phyloP scores from a whole-genome alignment of 2,888 invertebrate species.

The Melanostoma mellinum region DNA sequence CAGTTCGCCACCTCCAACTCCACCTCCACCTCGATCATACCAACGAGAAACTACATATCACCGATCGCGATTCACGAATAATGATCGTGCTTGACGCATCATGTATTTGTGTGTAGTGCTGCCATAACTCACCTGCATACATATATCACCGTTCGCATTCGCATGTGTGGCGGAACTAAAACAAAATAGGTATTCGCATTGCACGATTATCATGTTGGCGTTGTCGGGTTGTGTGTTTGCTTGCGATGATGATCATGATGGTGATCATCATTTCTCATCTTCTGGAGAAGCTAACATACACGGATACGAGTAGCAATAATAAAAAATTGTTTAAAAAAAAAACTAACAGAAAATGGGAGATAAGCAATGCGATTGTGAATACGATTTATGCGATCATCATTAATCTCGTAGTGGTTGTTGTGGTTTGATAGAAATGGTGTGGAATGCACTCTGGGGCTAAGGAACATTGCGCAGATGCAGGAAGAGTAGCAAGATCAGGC shows the following conservation, averaged over 20 bases:
- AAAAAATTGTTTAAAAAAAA: background rate
- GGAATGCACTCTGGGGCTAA: slow-evolving; percentile 29
- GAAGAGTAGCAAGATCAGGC: too few species aligned
- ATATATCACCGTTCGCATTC: slow-evolving; percentile 58
- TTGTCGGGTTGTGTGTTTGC: slow-evolving; percentile 40
- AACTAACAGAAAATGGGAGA: background rate
- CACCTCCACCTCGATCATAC: background rate
- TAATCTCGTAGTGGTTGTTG: slow-evolving; percentile 58
- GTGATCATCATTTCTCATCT: slow-evolving; percentile 48
- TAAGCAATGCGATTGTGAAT: slow-evolving; percentile 63
- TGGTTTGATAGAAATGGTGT: slow-evolving; percentile 55
- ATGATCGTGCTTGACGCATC: slow-evolving; percentile 55
- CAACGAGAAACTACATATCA: background rate
- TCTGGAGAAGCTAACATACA: slow-evolving; percentile 14
- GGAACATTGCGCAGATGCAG: too few species aligned
- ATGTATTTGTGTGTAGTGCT: slow-evolving; percentile 46
- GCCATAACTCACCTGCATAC: slow-evolving; percentile 46
- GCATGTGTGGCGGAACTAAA: slow-evolving; percentile 66
- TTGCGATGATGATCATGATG: slow-evolving; percentile 16
- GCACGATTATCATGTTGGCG: slow-evolving; percentile 59
- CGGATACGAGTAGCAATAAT: slow-evolving; percentile 7
- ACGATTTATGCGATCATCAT: slow-evolving; percentile 69
- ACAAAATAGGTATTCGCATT: slow-evolving; percentile 32
- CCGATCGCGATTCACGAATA: slow-evolving; percentile 37
- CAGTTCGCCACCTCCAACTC: background rate